phyloP scores from a whole-genome alignment of 2,797 vertebrate genomes.

The Lagodon rhomboides region DNA sequence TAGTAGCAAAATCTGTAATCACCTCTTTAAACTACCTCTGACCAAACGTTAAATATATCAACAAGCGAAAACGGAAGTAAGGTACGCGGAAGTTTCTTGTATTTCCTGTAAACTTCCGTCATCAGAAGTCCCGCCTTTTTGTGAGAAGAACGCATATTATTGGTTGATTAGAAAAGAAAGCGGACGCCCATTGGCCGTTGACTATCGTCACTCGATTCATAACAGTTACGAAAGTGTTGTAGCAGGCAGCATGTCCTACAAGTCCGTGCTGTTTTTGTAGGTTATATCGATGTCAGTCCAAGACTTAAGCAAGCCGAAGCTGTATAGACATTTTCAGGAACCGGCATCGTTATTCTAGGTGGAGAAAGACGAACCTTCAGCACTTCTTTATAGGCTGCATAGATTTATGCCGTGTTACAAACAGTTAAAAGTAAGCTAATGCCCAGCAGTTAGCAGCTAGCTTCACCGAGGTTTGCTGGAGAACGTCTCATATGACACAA shows the following conservation, averaged over 20 bases:
- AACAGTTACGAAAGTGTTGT: conserved; percentile 7
- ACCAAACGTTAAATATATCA: too few species aligned
- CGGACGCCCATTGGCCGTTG: conserved; percentile 42
- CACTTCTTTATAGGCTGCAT: not conserved
- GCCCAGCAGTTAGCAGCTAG: conserved; percentile 38
- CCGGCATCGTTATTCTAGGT: not conserved
- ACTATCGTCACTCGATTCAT: not conserved
- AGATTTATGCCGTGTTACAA: not conserved
- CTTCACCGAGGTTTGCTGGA: conserved; percentile 21
- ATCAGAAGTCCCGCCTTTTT: conserved; percentile 32
- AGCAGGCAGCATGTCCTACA: conserved; percentile 9
- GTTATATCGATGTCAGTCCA: not conserved
- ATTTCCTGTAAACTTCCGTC: not conserved
- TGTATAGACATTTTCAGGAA: too few species aligned
- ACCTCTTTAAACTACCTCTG: not conserved
- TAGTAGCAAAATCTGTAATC: rapidly evolving
- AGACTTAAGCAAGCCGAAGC: rapidly evolving
- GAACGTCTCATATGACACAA: conserved; percentile 38
- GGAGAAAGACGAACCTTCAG: rapidly evolving
- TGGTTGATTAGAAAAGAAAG: conserved; percentile 27
- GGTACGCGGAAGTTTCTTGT: not conserved
- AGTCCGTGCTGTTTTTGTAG: not conserved
- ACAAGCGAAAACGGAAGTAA: conserved; percentile 42
- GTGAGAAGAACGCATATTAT: conserved; percentile 13
- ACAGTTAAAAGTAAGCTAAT: conserved; percentile 9